These are phyloP conservation scores for Strigamia maritima DNA, from an alignment of 2,888 invertebrate species.

Conservation along the genomic window DNA sequence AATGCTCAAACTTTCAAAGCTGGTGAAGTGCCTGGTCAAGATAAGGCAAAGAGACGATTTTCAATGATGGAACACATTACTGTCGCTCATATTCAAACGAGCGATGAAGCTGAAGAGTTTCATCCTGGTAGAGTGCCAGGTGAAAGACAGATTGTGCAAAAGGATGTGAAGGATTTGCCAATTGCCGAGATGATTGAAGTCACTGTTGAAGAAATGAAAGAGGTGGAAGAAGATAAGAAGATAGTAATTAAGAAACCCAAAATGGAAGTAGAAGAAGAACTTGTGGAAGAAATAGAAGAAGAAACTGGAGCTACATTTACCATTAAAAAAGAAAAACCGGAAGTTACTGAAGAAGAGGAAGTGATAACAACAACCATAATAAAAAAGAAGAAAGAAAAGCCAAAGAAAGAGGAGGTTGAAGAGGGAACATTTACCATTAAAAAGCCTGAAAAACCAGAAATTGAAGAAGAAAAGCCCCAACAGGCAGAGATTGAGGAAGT, in stretches of 20 bases:
- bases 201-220: background rate
- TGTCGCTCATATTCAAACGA: conserved; percentile 46
- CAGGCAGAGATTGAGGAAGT: conserved; percentile 15
- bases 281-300: conserved; percentile 26
- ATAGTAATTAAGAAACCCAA: conserved; percentile 31
- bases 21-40: conserved; percentile 55
- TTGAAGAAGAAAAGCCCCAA: conserved; percentile 17
- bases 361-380: background rate
- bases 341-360: conserved; percentile 36
- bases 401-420: background rate
- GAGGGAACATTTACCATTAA: background rate
- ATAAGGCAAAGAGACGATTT: conserved; percentile 51
- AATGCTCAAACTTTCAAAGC: background rate
- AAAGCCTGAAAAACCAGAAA: background rate
- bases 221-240: background rate
- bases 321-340: conserved; percentile 24
- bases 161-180: background rate
- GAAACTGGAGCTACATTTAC: conserved; percentile 2
- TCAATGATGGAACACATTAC: conserved; percentile 51
- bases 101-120: background rate
- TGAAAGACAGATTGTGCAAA: background rate
- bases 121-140: background rate
- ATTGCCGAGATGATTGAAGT: conserved; percentile 7
- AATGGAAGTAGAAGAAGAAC: background rate
- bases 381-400: conserved; percentile 17